Conservation (phyloP, 2,888 invertebrate genomes). For the Acrocera orbiculus region DNA sequence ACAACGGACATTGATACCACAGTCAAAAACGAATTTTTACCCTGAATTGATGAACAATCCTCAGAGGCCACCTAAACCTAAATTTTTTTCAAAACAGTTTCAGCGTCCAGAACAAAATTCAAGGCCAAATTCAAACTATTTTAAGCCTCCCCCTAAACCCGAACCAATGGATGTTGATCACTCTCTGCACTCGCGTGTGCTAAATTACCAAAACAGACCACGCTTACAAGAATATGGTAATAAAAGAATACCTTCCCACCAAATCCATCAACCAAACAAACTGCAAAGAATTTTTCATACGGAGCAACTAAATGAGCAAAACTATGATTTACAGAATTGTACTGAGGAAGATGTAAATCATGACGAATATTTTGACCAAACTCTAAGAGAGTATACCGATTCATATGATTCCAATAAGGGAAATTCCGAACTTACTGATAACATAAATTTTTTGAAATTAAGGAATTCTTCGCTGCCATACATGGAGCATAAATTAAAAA, state of each 20-base stretch:
- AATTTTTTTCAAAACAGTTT: too few species aligned
- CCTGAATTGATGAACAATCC: constrained; percentile 3
- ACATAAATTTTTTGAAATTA: constrained; percentile 14
- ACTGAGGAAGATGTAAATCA: background rate
- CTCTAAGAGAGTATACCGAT: background rate
- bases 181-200: constrained; percentile 5
- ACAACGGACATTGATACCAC: background rate
- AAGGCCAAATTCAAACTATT: too few species aligned
- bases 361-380: constrained; percentile 1
- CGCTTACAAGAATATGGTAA: background rate
- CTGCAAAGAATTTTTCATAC: constrained; percentile 3
- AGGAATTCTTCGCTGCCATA: constrained; percentile 13
- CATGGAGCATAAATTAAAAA: constrained; percentile 10
- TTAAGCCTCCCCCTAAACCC: constrained; percentile 8
- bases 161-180: constrained; percentile 11
- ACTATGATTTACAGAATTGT: background rate
- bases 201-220: constrained; percentile 10
- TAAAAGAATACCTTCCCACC: too few species aligned
- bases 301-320: background rate
- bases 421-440: too few species aligned
- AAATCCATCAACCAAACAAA: too few species aligned
- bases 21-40: constrained; percentile 1
- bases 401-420: too few species aligned
- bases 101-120: background rate
- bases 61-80: background rate